These are phyloP conservation scores for Lymantria monacha DNA, from an alignment of 2,888 invertebrate genomes.

Conservation along the genomic window DNA sequence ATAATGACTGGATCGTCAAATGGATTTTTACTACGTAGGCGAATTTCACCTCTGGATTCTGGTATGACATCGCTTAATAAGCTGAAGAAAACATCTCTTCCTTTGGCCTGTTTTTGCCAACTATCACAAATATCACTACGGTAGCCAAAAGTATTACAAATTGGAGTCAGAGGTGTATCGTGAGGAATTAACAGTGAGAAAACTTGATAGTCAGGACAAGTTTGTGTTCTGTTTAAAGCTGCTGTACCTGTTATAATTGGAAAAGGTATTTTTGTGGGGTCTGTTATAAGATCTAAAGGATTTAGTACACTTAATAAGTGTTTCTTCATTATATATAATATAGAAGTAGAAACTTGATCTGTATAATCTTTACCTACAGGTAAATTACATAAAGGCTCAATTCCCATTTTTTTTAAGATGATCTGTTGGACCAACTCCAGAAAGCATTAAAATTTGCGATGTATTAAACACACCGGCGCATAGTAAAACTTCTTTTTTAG, in stretches of 20 bases:
- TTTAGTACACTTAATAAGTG: conserved; percentile 3
- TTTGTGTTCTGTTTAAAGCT: conserved; percentile 12
- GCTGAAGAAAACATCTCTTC: not conserved
- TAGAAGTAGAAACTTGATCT: not conserved
- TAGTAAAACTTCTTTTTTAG: conserved; percentile 22
- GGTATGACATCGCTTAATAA: conserved; percentile 18
- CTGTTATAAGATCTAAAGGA: not conserved
- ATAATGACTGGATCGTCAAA: conserved; percentile 26
- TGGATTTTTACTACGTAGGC: conserved; percentile 27
- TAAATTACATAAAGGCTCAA: conserved; percentile 13
- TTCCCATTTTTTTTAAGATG: conserved; percentile 14
- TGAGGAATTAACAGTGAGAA: conserved; percentile 15
- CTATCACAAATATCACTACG: conserved; percentile 35
- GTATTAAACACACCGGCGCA: conserved; percentile 18
- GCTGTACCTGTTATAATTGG: conserved; percentile 21
- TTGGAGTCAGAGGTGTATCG: conserved; percentile 20
- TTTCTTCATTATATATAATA: conserved; percentile 10
- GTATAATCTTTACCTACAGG: conserved; percentile 21
- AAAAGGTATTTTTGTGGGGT: conserved; percentile 16
- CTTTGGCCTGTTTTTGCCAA: conserved; percentile 28
- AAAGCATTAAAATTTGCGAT: conserved; percentile 21
- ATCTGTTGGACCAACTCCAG: conserved; percentile 5
- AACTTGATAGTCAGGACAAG: conserved; percentile 18
- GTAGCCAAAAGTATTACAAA: conserved; percentile 7
- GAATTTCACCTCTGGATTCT: conserved; percentile 57